Conservation (phyloP, 2,888 invertebrate genomes). For the Camptogramma bilineatum region DNA sequence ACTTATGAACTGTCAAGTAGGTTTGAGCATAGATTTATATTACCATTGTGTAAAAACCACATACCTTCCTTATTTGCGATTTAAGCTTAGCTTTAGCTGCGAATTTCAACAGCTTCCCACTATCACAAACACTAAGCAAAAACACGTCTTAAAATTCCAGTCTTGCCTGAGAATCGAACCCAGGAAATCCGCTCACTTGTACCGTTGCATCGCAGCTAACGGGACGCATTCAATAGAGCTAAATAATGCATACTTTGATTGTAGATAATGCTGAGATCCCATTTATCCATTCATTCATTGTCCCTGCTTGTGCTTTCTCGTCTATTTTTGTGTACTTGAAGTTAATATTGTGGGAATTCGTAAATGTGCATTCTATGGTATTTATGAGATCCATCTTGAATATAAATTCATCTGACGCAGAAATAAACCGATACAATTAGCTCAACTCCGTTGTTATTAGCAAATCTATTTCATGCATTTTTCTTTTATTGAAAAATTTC, state of each 20-base stretch:
- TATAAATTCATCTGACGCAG: background rate
- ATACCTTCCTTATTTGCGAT: too few relatives aligned
- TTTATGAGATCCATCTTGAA: background rate
- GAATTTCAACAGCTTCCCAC: conserved; percentile 34
- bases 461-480: too few relatives aligned
- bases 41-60: too few relatives aligned
- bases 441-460: too few relatives aligned
- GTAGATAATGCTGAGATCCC: conserved; percentile 36
- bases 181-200: conserved; percentile 71
- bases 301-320: conserved; percentile 9
- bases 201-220: conserved; percentile 71
- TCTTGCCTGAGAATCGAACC: conserved; percentile 70
- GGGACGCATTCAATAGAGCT: conserved; percentile 51
- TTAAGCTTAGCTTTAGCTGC: conserved; percentile 16
- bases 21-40: too few relatives aligned
- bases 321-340: background rate
- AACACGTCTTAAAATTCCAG: conserved; percentile 60
- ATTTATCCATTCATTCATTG: conserved; percentile 26
- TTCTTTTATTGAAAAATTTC: too few relatives aligned
- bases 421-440: background rate
- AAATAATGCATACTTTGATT: conserved; percentile 44
- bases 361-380: background rate
- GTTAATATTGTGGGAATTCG: conserved; percentile 12
- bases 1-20: too few relatives aligned
- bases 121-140: conserved; percentile 35